phyloP scores from a whole-genome alignment of 2,797 vertebrate species.

The Anas bahamensis region DNA sequence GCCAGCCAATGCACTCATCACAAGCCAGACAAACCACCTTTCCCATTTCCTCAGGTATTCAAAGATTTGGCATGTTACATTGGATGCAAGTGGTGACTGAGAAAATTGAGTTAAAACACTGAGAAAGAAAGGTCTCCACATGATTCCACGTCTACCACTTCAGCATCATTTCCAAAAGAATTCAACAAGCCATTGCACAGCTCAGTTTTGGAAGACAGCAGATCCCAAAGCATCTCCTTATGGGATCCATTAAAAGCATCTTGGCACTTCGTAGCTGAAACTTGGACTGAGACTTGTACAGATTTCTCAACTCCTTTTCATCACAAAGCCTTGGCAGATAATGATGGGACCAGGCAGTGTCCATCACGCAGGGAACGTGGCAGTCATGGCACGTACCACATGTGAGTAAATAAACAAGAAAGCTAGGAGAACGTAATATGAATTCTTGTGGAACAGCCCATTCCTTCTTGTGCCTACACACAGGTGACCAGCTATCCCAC shows the following conservation, averaged over 20 bases:
- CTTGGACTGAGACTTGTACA: not conserved
- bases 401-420: not conserved
- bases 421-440: not conserved
- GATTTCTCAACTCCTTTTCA: not conserved
- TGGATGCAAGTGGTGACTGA: not conserved
- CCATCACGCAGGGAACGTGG: not conserved
- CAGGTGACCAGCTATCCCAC: not conserved
- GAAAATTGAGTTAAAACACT: not conserved
- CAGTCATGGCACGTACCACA: not conserved
- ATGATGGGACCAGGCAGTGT: not conserved
- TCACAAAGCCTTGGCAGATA: not conserved
- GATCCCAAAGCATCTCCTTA: not conserved
- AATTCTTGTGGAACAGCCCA: not conserved
- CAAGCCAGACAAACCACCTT: not conserved
- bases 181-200: not conserved
- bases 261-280: not conserved
- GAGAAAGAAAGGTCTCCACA: not conserved
- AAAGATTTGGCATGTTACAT: not conserved
- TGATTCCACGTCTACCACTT: not conserved
- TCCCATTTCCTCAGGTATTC: not conserved
- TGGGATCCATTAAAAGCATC: not conserved
- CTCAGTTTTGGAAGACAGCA: not conserved
- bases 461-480: not conserved
- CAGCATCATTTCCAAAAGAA: not conserved
- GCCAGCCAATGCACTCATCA: not conserved